Conservation (phyloP, 2,113 vertebrate species). For the Epinephelus lanceolatus region DNA sequence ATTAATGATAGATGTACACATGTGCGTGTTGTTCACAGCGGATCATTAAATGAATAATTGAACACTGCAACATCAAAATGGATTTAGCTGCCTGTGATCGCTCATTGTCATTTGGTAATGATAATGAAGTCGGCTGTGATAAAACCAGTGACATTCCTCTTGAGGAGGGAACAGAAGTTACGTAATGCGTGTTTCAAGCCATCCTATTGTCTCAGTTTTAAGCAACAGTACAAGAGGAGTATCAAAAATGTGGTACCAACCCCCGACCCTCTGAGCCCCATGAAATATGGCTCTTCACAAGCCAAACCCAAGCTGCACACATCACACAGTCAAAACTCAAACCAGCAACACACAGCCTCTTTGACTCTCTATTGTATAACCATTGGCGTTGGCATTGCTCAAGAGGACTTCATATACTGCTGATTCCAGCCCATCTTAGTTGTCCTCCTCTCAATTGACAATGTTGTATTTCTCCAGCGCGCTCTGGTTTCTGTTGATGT, state of each 20-base stretch:
- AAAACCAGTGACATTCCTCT: slow-evolving; percentile 34
- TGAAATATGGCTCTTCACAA: slow-evolving; percentile 67
- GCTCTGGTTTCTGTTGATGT: slow-evolving; percentile 60
- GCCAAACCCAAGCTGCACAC: slow-evolving; percentile 79
- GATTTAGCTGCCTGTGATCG: slow-evolving; percentile 1
- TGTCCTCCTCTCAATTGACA: slow-evolving; percentile 53
- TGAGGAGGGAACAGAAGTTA: slow-evolving; percentile 21
- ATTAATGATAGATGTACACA: neutral
- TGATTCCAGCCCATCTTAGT: slow-evolving; percentile 51
- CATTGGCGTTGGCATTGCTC: slow-evolving; percentile 53
- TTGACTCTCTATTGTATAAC: slow-evolving; percentile 67
- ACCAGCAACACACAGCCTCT: slow-evolving; percentile 61
- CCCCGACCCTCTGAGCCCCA: slow-evolving; percentile 62
- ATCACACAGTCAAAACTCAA: slow-evolving; percentile 70
- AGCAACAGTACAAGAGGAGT: slow-evolving; percentile 39
- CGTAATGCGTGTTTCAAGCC: slow-evolving; percentile 38
- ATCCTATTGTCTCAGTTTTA: slow-evolving; percentile 59
- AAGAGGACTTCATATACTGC: slow-evolving; percentile 50
- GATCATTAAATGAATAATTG: neutral
- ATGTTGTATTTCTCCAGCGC: slow-evolving; percentile 28
- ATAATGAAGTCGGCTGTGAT: slow-evolving; percentile 22
- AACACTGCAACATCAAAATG: slow-evolving; percentile 8
- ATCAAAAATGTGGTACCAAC: slow-evolving; percentile 66
- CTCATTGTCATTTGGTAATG: slow-evolving; percentile 30
- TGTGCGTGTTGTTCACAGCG: neutral